Conservation (phyloP, 2,113 vertebrate genomes). For the Acinonyx jubatus region DNA sequence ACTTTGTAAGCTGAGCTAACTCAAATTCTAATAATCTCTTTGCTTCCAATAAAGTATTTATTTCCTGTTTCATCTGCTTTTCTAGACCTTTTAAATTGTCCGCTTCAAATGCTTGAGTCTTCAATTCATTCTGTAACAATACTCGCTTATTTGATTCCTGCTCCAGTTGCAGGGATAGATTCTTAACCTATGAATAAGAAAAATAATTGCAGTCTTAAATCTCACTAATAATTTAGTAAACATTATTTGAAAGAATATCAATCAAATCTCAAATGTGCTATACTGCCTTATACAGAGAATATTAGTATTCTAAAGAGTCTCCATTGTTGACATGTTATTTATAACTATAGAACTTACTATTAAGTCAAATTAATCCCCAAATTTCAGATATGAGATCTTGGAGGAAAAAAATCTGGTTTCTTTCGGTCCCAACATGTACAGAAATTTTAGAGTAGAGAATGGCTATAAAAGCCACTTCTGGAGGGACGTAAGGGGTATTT, state of each 20-base stretch:
- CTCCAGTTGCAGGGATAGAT: constrained; percentile 91
- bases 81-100: constrained; percentile 95
- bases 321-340: neutral
- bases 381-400: constrained; percentile 32
- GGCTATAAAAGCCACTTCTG: neutral
- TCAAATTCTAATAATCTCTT: constrained; percentile 98
- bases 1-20: constrained; percentile 97
- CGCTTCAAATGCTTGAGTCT: constrained; percentile 91
- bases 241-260: constrained; percentile 46
- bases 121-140: constrained; percentile 93
- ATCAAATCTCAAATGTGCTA: constrained; percentile 34
- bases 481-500: neutral
- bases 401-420: neutral
- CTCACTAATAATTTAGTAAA: constrained; percentile 34
- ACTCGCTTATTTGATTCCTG: constrained; percentile 94
- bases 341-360: constrained; percentile 3
- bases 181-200: constrained; percentile 89
- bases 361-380: constrained; percentile 31
- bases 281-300: neutral
- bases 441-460: neutral
- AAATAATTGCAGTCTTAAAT: constrained; percentile 57
- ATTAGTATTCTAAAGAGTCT: constrained; percentile 19
- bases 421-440: neutral
- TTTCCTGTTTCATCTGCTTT: constrained; percentile 99
- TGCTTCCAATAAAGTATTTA: constrained; percentile 93